Evolutionary conservation across 2,113 vertebrate species (phyloP).

Genomic region (Toxotes chatareus): DNA sequence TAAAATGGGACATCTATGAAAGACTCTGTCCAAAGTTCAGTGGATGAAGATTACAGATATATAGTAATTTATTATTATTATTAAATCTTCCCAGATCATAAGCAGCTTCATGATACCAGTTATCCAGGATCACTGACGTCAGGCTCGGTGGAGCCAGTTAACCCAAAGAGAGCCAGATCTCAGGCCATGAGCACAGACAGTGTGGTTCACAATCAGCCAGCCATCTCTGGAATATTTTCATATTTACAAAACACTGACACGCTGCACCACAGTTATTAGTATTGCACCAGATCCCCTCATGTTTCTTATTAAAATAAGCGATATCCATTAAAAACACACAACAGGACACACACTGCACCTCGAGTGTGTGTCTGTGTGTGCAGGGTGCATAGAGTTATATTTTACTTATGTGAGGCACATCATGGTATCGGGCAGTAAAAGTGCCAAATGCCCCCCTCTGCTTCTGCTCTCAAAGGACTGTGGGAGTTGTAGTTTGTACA

Average conservation of each 20-base stretch:
- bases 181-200: not conserved
- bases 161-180: not conserved
- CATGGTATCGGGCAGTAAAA: conserved; percentile 35
- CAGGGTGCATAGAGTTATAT: conserved; percentile 21
- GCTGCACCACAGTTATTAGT: not conserved
- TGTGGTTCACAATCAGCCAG: not conserved
- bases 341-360: not conserved
- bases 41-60: too few relatives aligned
- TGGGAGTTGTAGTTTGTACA: not conserved
- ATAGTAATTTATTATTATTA: too few relatives aligned
- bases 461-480: not conserved
- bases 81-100: not conserved
- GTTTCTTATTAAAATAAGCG: not conserved
- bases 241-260: not conserved
- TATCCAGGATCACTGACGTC: not conserved
- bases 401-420: conserved; percentile 32
- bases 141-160: too few relatives aligned
- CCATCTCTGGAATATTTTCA: not conserved
- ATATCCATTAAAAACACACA: conserved; percentile 1
- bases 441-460: not conserved
- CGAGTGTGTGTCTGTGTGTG: not conserved
- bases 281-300: conserved; percentile 14
- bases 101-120: not conserved
- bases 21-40: too few relatives aligned
- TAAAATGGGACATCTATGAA: too few relatives aligned